Evolutionary conservation across 2,888 invertebrate species (phyloP).

Genomic region (Lithophane ornitopus): DNA sequence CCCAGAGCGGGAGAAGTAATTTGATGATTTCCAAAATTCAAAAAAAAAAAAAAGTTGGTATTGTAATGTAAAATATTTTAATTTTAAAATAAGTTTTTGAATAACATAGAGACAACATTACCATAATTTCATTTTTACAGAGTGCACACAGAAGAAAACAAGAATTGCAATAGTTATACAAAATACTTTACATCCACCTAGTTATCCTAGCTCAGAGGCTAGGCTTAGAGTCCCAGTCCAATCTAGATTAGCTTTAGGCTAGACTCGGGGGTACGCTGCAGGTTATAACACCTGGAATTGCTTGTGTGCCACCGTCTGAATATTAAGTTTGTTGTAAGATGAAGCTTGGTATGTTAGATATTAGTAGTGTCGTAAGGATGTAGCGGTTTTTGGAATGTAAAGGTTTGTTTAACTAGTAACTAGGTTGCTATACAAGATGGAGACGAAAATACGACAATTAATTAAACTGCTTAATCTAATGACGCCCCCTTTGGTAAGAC

Average conservation of each 20-base stretch:
- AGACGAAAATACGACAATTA: too few relatives aligned
- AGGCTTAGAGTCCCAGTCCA: conserved; percentile 51
- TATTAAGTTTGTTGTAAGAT: conserved; percentile 36
- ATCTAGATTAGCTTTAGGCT: conserved; percentile 55
- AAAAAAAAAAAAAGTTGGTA: too few relatives aligned
- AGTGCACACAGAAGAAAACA: too few relatives aligned
- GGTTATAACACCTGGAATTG: conserved; percentile 46
- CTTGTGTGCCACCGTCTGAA: conserved; percentile 32
- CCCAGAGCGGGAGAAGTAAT: too few relatives aligned
- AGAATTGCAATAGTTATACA: neutral
- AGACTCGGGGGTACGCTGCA: conserved; percentile 26
- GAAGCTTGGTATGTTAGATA: conserved; percentile 6
- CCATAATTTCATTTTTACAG: too few relatives aligned
- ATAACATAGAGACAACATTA: too few relatives aligned
- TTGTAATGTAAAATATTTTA: too few relatives aligned
- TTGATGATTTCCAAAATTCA: too few relatives aligned
- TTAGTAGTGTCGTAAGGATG: neutral
- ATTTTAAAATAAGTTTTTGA: too few relatives aligned
- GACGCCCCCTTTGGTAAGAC: too few relatives aligned
- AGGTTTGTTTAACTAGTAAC: too few relatives aligned
- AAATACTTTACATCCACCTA: conserved; percentile 12
- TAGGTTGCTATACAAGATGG: neutral
- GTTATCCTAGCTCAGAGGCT: conserved; percentile 24
- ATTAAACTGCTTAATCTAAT: too few relatives aligned
- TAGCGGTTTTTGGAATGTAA: neutral